phyloP scores from a whole-genome alignment of 92 coral and sea anemone genomes.

The Isaurus tuberculatus region DNA sequence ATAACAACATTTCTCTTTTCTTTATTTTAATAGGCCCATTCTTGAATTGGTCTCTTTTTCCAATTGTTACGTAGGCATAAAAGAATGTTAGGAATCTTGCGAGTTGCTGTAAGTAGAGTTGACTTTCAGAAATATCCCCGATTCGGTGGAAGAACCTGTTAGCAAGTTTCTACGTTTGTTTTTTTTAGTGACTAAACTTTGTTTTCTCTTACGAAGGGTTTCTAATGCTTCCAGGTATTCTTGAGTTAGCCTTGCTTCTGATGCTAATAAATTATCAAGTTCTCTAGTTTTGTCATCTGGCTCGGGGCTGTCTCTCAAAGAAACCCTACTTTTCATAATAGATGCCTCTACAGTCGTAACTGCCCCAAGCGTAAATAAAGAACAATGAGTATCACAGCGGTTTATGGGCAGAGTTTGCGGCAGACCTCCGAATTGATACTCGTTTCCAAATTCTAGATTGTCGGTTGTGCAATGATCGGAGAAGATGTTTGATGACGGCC shows the following conservation, averaged over 20 bases:
- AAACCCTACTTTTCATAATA: conserved; percentile 41
- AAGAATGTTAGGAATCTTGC: not conserved
- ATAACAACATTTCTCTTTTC: not conserved
- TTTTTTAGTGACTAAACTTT: not conserved
- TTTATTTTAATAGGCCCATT: not conserved
- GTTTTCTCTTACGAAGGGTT: conserved; percentile 32
- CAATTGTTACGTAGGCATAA: too few relatives aligned
- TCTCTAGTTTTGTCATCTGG: conserved; percentile 25
- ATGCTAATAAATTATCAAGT: conserved; percentile 43
- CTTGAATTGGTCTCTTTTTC: too few relatives aligned
- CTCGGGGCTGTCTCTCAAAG: conserved; percentile 14
- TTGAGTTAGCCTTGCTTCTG: conserved; percentile 47
- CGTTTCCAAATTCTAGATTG: not conserved
- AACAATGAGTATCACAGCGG: conserved; percentile 36
- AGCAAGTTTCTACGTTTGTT: not conserved
- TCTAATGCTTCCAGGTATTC: conserved; percentile 58
- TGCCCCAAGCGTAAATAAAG: conserved; percentile 47
- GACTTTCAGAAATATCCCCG: conserved; percentile 40
- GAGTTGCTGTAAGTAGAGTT: not conserved
- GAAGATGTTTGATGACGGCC: not conserved
- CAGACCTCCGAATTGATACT: conserved; percentile 19
- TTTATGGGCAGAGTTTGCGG: conserved; percentile 16
- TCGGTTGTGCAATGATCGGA: not conserved
- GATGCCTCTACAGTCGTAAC: conserved; percentile 59
- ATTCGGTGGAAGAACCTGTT: conserved; percentile 10